Percentiles rank a stretch among this genome's conserved stretches.
phyloP scores from a whole-genome alignment of 2,797 vertebrate genomes.

The Cossypha polioptera region DNA sequence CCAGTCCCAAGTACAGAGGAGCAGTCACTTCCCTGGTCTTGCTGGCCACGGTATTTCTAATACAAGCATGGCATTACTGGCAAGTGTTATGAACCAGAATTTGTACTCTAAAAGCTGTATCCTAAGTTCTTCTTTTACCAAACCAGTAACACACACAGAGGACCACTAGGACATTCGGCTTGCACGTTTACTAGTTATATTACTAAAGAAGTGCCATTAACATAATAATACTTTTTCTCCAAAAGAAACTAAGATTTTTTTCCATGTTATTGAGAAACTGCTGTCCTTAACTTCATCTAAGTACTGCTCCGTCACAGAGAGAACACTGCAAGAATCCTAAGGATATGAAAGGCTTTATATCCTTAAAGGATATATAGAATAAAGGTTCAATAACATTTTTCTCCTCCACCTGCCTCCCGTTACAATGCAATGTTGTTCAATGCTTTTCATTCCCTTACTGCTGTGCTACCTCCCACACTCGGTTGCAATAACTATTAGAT shows the following conservation, averaged over 20 bases:
- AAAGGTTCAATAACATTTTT: background rate
- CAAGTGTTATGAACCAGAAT: background rate
- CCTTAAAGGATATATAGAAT: no score
- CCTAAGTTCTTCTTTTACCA: background rate
- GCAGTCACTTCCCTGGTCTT: background rate
- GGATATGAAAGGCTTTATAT: background rate
- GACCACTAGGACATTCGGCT: background rate
- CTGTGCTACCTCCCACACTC: background rate
- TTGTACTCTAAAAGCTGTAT: background rate
- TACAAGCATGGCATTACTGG: accelerated
- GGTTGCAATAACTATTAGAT: background rate
- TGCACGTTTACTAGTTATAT: background rate
- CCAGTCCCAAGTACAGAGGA: background rate
- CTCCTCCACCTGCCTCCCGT: background rate
- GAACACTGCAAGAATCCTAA: background rate
- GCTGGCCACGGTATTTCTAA: background rate
- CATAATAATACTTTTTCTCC: background rate
- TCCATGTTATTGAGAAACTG: background rate
- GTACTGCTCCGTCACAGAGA: background rate
- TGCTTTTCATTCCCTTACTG: background rate
- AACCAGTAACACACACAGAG: background rate
- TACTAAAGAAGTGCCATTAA: background rate
- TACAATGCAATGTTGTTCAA: background rate
- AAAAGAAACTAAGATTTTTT: background rate
- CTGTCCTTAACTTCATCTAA: background rate